Evolutionary conservation across 2,797 vertebrate species (phyloP), one percentile per base, ranked within the genome.

Genomic region (Myripristis jacobus): DNA sequence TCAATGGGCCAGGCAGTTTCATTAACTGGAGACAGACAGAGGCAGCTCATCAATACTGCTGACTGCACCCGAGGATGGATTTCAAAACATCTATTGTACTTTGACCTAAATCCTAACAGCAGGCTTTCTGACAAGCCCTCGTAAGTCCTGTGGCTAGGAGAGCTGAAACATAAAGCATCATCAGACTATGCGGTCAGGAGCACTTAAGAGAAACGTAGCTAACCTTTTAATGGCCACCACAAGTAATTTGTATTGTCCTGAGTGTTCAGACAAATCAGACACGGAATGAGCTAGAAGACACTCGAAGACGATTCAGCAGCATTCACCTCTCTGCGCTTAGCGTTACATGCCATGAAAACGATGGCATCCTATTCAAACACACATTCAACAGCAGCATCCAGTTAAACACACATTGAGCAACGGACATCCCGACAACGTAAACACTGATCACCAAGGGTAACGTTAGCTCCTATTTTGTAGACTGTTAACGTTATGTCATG

Each of bases 51-150:
- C 75, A 71, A 48, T 81, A 61, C 77, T 63, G 71, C 70, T 82
- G 72, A 84, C 76, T 79, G 75, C 51, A 82, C 70, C 79, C 59
- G 1, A 64, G 81, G 52, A 48, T n/a, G 41, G n/a, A 11, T 81
- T 87, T 84, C 54, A 85, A 75, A 84, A 83, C 87, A 87, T 31
- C 66, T 34, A 66, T 84, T 88, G 83, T 85, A 78, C 84, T 87
- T 84, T 81, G 88, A 92, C 85, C 86, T 83, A 44, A 73, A 89
- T 88, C 61, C 55, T 75, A 74, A 54, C 66, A 70, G 58, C 64
- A 61, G 65, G 77, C 68, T 77, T 74, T 78, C 71, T 81, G 64
- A 79, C 57, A 64, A 54, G 54, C 53, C 51, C 56, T 71, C 64
- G 21, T 11, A 50, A 51, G 59, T 59, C 76, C 68, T 47, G 16